Base-by-base conservation (phyloP, 1,140 invertebrate genomes). In the Tachypleus tridentatus region DNA sequence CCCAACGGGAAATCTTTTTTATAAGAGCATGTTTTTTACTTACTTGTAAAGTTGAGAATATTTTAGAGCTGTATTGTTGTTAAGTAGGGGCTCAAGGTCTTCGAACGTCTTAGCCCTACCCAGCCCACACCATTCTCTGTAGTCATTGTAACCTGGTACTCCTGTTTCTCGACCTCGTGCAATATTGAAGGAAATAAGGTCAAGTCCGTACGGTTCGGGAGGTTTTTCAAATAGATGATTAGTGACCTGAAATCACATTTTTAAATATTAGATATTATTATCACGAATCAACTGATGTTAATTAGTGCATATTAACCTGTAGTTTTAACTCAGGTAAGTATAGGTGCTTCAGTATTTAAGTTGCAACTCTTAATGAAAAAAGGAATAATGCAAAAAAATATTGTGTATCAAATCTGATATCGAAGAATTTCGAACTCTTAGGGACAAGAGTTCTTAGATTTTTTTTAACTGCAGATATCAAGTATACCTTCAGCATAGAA, bases 131-230 rank as follows among this genome's bases (percentile, higher is more conserved):
- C 85, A 81, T 69, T 86, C 78, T 48, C 90, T 78, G 83, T 86
- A 93, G 7, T 79, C 78, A 0, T 83, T 82, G 77, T 96, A 97
- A 1, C 85, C 76, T 0, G 89, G 86, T 29, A 95, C 77, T 1
- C 92, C 93, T 75, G 94, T 90, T 78, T 96, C 93, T 49, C 93
- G 77, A 0, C 90, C 93, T 57, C 89, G 81, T 73, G 92, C 88
- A 66, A 93, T 88, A 74, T 93, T 93, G 60, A 93, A 77, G 0
- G 89, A 87, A 0, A 92, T 87, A 67, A 93, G 76, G 78, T 95
- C 90, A 3, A 93, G 75, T 2, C 88, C 89, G 70, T 85, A 88
- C 3, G 81, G 76, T 51, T 72, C 9, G 0, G 66, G 63, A 11
- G 64, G 61, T 2, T 67, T 61, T 73, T 89, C 84, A 74, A 93